Conservation (phyloP, 2,113 vertebrate genomes). For the Entelurus aequoreus region DNA sequence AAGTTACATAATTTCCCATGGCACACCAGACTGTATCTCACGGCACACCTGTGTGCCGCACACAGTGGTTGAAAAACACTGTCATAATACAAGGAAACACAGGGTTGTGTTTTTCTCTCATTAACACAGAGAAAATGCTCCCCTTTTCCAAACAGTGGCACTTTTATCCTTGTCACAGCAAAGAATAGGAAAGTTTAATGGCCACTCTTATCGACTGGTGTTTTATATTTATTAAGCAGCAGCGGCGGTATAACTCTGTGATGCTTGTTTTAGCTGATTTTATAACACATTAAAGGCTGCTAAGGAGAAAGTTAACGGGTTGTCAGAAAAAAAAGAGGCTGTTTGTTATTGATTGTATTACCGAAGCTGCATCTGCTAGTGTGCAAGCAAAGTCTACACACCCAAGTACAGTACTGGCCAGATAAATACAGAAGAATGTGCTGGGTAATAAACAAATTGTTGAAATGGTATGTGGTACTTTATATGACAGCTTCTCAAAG, state of each 20-base stretch:
- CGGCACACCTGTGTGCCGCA: too few species aligned
- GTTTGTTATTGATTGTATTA: not conserved
- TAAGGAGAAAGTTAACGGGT: not conserved
- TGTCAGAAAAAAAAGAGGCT: not conserved
- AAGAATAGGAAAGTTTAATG: conserved; percentile 59
- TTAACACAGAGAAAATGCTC: conserved; percentile 59
- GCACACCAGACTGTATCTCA: too few species aligned
- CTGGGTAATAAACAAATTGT: not conserved
- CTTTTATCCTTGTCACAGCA: conserved; percentile 62
- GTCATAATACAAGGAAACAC: conserved; percentile 28
- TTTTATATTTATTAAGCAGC: conserved; percentile 56
- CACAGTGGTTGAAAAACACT: too few species aligned
- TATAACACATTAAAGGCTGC: not conserved
- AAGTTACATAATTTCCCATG: too few species aligned
- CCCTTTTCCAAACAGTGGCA: conserved; percentile 51
- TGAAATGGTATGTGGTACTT: not conserved
- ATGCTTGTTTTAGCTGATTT: conserved; percentile 31
- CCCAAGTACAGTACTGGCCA: not conserved
- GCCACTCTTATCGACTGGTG: conserved; percentile 46
- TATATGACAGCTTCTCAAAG: not conserved
- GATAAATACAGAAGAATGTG: not conserved
- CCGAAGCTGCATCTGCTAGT: not conserved
- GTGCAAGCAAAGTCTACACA: not conserved
- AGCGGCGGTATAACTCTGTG: conserved; percentile 25
- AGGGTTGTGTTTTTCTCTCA: conserved; percentile 45